Percentiles rank a stretch among this genome's conserved stretches.
Conservation (phyloP, 2,888 invertebrate species). For the Mythimna loreyi region DNA sequence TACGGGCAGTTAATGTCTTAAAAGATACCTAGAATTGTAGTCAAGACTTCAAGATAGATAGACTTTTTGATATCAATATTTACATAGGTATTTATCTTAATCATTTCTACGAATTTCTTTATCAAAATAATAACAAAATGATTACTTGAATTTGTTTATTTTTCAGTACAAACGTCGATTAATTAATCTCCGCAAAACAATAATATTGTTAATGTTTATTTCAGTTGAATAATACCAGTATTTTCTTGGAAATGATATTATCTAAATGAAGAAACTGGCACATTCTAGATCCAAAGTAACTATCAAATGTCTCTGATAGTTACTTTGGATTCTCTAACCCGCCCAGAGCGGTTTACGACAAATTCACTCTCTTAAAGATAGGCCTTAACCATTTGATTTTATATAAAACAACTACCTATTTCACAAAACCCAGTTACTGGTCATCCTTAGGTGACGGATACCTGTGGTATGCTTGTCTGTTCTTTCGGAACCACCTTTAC, state of each 20-base stretch:
- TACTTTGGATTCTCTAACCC: too few relatives aligned
- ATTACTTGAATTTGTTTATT: background rate
- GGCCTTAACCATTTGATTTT: background rate
- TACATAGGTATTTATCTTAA: conserved; percentile 13
- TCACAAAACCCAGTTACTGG: background rate
- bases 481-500: too few relatives aligned
- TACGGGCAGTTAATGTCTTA: background rate
- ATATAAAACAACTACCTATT: background rate
- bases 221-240: background rate
- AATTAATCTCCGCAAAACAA: background rate
- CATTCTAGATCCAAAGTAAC: too few relatives aligned
- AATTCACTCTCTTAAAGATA: too few relatives aligned
- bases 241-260: background rate
- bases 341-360: too few relatives aligned
- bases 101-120: conserved; percentile 20
- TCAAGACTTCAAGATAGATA: conserved; percentile 15
- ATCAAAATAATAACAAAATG: conserved; percentile 33
- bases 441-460: background rate
- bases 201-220: conserved; percentile 4
- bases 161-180: background rate
- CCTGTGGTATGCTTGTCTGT: too few relatives aligned
- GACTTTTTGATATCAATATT: conserved; percentile 6
- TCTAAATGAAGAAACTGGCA: too few relatives aligned
- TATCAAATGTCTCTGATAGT: too few relatives aligned
- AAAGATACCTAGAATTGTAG: background rate